Percentiles rank a stretch among this genome's conserved stretches.
phyloP scores from a whole-genome alignment of 1,140 invertebrate species.

The Heliconius congener region DNA sequence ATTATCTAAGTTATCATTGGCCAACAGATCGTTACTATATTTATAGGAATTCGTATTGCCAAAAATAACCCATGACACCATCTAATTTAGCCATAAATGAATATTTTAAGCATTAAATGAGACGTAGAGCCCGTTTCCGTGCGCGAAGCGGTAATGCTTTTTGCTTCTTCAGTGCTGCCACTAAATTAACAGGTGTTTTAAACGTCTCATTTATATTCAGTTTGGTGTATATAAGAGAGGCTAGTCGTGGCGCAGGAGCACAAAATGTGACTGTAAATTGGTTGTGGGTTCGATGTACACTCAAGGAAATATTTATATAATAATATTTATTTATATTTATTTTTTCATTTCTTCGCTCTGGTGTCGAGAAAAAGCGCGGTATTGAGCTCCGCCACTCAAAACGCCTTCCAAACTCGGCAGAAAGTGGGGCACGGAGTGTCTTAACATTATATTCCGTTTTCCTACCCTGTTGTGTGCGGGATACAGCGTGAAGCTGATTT shows the following conservation, averaged over 20 bases:
- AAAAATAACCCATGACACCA: conserved; percentile 14
- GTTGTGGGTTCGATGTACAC: too few relatives aligned
- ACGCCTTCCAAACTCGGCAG: too few relatives aligned
- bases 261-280: too few relatives aligned
- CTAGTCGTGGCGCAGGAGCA: too few relatives aligned
- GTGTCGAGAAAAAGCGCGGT: too few relatives aligned
- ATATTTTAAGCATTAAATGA: conserved; percentile 26
- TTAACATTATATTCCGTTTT: neutral
- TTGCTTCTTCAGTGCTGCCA: conserved; percentile 5
- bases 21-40: neutral
- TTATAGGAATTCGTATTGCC: neutral
- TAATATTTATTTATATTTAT: too few relatives aligned
- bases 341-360: too few relatives aligned
- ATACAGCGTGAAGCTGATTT: too few relatives aligned
- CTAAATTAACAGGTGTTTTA: conserved; percentile 25
- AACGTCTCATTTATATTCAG: neutral
- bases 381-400: too few relatives aligned
- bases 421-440: too few relatives aligned
- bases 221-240: neutral
- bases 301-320: too few relatives aligned
- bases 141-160: conserved; percentile 15
- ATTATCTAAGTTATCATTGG: too few relatives aligned
- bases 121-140: conserved; percentile 26
- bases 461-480: neutral
- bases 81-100: conserved; percentile 25